Percentiles rank a stretch among this genome's conserved stretches.
Conservation (phyloP, 1,140 invertebrate species). For the Zaprionus capensis region DNA sequence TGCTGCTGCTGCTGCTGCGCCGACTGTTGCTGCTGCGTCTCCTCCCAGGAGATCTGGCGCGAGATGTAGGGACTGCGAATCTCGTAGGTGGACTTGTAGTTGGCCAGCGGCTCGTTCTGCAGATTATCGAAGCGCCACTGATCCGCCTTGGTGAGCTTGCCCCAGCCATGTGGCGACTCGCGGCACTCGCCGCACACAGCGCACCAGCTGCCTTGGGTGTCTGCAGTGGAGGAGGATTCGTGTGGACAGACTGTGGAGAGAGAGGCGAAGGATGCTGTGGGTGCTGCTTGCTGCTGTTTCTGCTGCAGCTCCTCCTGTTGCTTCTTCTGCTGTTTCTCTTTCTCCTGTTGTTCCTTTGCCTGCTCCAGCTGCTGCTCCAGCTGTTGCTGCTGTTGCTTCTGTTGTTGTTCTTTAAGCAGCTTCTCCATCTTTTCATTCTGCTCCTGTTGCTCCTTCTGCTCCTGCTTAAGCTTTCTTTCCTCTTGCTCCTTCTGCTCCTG, state of each 20-base stretch:
- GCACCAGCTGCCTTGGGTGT: slow-evolving; percentile 43
- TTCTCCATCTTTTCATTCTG: background rate
- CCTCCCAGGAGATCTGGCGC: slow-evolving; percentile 77
- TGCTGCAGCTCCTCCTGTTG: slow-evolving; percentile 3
- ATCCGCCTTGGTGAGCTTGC: slow-evolving; percentile 65
- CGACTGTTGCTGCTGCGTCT: slow-evolving; percentile 38
- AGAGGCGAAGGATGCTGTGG: background rate
- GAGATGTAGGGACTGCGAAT: slow-evolving; percentile 75
- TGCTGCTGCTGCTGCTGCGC: background rate
- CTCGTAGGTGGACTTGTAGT: slow-evolving; percentile 79
- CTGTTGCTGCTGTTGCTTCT: background rate
- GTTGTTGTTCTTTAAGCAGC: background rate
- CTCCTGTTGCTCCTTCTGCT: background rate
- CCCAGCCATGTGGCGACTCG: slow-evolving; percentile 63
- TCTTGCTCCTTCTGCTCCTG: slow-evolving; percentile 2
- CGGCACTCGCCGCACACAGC: slow-evolving; percentile 62
- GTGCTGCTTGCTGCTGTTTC: background rate
- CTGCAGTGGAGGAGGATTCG: background rate
- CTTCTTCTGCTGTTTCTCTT: background rate
- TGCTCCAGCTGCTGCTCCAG: too few species aligned
- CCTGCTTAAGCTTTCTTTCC: background rate
- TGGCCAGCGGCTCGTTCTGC: slow-evolving; percentile 63
- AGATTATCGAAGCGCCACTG: slow-evolving; percentile 76
- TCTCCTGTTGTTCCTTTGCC: background rate
- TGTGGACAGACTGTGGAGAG: slow-evolving; percentile 8